Evolutionary conservation across 2,113 vertebrate genomes (phyloP), one percentile per base, ranked within the genome.

Genomic region (Brachyistius frenatus): DNA sequence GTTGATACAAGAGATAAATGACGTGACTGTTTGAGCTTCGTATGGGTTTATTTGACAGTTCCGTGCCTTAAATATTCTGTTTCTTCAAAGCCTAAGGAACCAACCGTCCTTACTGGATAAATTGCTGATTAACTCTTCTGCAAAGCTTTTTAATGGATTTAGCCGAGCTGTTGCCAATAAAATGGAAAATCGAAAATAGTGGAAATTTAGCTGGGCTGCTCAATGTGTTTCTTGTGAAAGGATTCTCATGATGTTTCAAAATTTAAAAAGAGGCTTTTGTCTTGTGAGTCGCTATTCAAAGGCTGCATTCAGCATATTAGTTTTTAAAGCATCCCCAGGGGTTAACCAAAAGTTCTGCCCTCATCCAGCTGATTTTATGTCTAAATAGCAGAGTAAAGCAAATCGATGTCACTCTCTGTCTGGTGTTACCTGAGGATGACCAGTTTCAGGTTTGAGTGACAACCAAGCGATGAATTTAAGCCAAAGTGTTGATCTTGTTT

Each of bases 201-300:
- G 8, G 31, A 61, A 37, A 61, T 78, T 39, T 14, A 56, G 46
- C 69, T 33, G 32, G 14, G 23, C 54, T 57, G 63, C 44, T 75
- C 73, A 93, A 86, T 89, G 71, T 87, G 88, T 88, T 89, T 80
- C 79, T 86, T 85, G 73, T 89, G 23, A 66, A 84, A 67, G 57
- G 53, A 72, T 83, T 92, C 89, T 93, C 91, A 93, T 91, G 90
- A 93, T 90, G 89, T 64, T 4, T 39, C 79, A 76, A 41, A 41
- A 79, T 54, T 62, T 15, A 72, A 80, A 91, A 91, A 80, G 81
- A 86, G 50, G 35, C 50, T 79, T 90, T 91, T 93, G 90, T 93
- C 83, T 73, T 71, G 67, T 66, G 41, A 66, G 75, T 82, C 71
- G 53, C 60, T 36, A 68, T 88, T 93, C 71, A 93, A 90, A 92